These are phyloP conservation scores for Himalopsyche kuldschensis DNA, from an alignment of 2,888 invertebrate species.

Conservation along the genomic window DNA sequence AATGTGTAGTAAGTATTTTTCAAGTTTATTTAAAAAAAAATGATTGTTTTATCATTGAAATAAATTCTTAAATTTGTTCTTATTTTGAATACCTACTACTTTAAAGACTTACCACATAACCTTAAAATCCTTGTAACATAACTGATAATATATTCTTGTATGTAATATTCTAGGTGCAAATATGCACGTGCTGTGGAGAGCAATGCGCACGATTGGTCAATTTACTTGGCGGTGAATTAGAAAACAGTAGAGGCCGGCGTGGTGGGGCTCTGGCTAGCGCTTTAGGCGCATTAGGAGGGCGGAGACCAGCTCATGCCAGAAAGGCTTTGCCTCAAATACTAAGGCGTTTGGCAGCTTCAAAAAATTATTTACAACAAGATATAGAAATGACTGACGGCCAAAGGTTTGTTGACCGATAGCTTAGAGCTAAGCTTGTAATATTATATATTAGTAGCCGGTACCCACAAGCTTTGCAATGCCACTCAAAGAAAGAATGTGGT, in stretches of 20 bases:
- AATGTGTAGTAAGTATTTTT: slow-evolving; percentile 67
- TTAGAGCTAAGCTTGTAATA: too few species aligned
- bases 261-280: slow-evolving; percentile 30
- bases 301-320: slow-evolving; percentile 27
- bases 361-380: background rate
- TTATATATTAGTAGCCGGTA: too few species aligned
- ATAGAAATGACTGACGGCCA: background rate
- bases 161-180: slow-evolving; percentile 31
- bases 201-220: slow-evolving; percentile 33
- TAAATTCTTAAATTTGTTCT: too few species aligned
- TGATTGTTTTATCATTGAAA: too few species aligned
- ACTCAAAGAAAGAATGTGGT: too few species aligned
- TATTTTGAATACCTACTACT: too few species aligned
- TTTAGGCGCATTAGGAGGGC: slow-evolving; percentile 31
- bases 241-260: slow-evolving; percentile 20
- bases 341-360: background rate
- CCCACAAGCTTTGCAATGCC: too few species aligned
- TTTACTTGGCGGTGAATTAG: slow-evolving; percentile 29
- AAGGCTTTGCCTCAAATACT: slow-evolving; percentile 29
- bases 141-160: too few species aligned
- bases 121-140: background rate
- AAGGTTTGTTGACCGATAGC: background rate
- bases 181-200: slow-evolving; percentile 33
- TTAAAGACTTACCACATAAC: too few species aligned
- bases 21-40: too few species aligned